Evolutionary conservation across 1,140 invertebrate genomes (phyloP), one percentile per base, ranked within the genome.

Genomic region (Habropoda laboriosa): DNA sequence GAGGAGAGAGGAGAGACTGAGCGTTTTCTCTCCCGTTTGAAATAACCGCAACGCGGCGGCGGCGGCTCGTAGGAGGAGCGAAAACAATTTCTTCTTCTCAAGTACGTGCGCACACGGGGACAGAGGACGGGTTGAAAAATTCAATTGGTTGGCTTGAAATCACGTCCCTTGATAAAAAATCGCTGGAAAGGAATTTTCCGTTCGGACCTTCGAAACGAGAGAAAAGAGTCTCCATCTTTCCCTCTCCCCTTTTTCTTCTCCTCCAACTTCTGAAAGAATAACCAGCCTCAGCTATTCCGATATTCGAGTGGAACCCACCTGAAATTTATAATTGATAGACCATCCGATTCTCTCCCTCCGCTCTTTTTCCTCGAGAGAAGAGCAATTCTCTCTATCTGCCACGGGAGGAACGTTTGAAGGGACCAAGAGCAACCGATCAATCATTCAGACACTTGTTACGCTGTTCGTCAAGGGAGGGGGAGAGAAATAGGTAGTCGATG

Each of bases 151-250:
- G 21, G 3, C 24, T 45, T 61, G 57, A 61, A n/a, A 49, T 63
- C 71, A 71, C 68, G 24, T 42, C 53, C 51, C 35, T 71, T 57
- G 68, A 57, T 71, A 71, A 71, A 71, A 51, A 71, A 71, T 71
- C 68, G 68, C n/a, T n/a, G 10, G 32, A 38, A 49, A 71, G 40
- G 68, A 40, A 71, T 49, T 71, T n/a, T 42, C 51, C 18, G 40
- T 49, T 70, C 21, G 24, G 7, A 21, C 35, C n/a, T n/a, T n/a
- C n/a, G n/a, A n/a, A n/a, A n/a, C n/a, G n/a, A n/a, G 35, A 35
- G 45, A 32, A 13, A 68, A 68, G 12, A 13, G n/a, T 68, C 42
- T 55, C 63, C n/a, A n/a, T 45, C 42, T 21, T n/a, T 49, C 21
- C 3, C 18, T 27, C 16, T 10, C 3, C 27, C 30, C 2, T 30